Evolutionary conservation across 2,888 invertebrate species (phyloP), one percentile per base, ranked within the genome.

Genomic region (Pachliopta kotzebuea): DNA sequence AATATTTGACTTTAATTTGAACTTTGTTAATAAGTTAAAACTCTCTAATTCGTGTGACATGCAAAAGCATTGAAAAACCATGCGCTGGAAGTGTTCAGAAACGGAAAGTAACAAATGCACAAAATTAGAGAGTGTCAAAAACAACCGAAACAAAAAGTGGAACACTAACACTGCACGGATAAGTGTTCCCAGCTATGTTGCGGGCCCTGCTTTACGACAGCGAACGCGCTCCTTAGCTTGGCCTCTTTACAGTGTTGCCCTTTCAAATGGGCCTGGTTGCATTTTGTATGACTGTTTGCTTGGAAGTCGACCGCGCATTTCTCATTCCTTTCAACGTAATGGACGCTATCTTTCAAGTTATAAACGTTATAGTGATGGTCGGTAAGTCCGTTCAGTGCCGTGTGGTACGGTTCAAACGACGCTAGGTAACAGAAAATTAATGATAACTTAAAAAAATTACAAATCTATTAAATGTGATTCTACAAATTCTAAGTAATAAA

Each of bases 151-250:
- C 62, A 63, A 58, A 62, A 66, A 76, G 72, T 76, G 75, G 62
- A 63, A 68, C 85, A 79, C 92, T 94, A 94, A 93, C 94, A 94
- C 83, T 94, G 94, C 77, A 94, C 94, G 76, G 93, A 89, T 81
- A 94, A 92, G 85, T 93, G 93, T 84, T 93, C 93, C 93, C 94
- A 94, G 86, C 92, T 88, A 72, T 78, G 78, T 70, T 85, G 91
- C 84, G 92, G 92, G 85, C 88, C 93, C 84, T 92, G 93, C 89
- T 92, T 93, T 86, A 92, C 93, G 84, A 89, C 93, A 78, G 92
- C 93, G 90, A 92, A 94, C 79, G 93, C 94, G 88, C 93, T 93
- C 85, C 93, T 91, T 87, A 89, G 90, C 92, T 93, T 93, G 71
- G 76, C 79, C 78, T 85, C 90, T 88, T 86, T 90, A 82, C 79